Evolutionary conservation across 2,113 vertebrate genomes (phyloP).

Genomic region (Aix galericulata): DNA sequence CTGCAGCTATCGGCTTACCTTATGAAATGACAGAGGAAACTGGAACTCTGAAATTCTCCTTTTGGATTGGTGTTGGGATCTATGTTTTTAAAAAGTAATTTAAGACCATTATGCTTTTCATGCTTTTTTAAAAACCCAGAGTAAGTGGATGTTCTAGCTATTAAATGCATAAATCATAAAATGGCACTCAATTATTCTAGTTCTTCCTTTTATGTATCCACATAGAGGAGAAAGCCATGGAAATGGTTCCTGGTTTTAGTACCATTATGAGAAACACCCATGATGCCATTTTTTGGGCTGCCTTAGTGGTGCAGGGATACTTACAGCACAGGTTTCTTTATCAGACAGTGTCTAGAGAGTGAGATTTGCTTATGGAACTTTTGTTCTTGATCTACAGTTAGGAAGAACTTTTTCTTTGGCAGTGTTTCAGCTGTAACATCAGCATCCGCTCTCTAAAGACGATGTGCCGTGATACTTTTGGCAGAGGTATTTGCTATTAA

Average conservation of each 20-base stretch:
- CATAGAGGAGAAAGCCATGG: background rate
- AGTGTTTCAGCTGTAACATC: rapidly evolving
- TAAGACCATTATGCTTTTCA: background rate
- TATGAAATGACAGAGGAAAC: background rate
- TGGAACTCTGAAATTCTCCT: too few species aligned
- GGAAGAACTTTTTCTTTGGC: too few species aligned
- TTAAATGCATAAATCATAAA: background rate
- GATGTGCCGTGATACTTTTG: background rate
- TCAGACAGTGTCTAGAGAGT: background rate
- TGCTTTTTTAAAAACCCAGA: background rate
- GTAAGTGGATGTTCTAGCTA: background rate
- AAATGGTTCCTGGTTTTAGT: background rate
- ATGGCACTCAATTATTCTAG: background rate
- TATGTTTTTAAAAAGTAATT: background rate
- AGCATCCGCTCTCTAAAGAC: background rate
- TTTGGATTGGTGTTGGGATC: too few species aligned
- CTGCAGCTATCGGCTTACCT: background rate
- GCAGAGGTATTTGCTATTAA: background rate
- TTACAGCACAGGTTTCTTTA: background rate
- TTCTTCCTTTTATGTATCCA: background rate
- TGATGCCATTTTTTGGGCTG: background rate
- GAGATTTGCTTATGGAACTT: background rate
- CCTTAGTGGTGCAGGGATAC: background rate
- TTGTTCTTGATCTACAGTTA: background rate
- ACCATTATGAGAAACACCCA: background rate